Evolutionary conservation across 2,797 vertebrate genomes (phyloP), one percentile per base, ranked within the genome.

Genomic region (Uromys caudimaculatus): DNA sequence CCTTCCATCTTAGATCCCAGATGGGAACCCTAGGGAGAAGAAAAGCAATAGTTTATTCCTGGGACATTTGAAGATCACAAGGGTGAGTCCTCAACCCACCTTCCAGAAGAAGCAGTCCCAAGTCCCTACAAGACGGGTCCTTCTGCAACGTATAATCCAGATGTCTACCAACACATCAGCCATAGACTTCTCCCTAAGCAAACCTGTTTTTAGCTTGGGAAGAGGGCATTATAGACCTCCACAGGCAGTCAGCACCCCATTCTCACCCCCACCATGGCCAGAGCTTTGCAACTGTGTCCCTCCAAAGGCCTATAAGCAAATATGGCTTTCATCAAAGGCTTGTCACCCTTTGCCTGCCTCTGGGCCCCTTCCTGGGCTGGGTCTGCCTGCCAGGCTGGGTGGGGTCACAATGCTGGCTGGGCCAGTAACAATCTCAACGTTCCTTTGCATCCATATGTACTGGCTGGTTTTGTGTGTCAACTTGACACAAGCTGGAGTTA

Each of bases 221-320:
- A 89, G 81, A 92, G 93, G 93, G 50, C 91, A 97, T 94, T 0
- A 0, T 95, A 94, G 92, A 95, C 94, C 97, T 93, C 56, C 81
- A 85, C 38, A 87, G 95, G 81, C 97, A 97, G 98, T 97, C 98
- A 98, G 95, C 97, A 82, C 93, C 96, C 96, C 94, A 73, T 52
- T 91, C 60, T 95, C 54, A 79, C 73, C 52, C 13, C 14, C 62
- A 38, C 29, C 62, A 86, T 41, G 52, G 41, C 5, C 79, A 93
- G 81, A 96, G 89, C 93, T 91, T 54, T 16, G 78, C 41, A 71
- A 67, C 89, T 96, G 78, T 97, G 92, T 96, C 94, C 96, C 94
- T 76, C 95, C 79, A 95, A 97, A 97, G 44, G 73, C 78, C 47
- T 76, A 87, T 56, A 89, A 94, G 82, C 97, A 60, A 81, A 94